Evolutionary conservation across 2,888 invertebrate genomes (phyloP).

Genomic region (Leptura quadrifasciata): DNA sequence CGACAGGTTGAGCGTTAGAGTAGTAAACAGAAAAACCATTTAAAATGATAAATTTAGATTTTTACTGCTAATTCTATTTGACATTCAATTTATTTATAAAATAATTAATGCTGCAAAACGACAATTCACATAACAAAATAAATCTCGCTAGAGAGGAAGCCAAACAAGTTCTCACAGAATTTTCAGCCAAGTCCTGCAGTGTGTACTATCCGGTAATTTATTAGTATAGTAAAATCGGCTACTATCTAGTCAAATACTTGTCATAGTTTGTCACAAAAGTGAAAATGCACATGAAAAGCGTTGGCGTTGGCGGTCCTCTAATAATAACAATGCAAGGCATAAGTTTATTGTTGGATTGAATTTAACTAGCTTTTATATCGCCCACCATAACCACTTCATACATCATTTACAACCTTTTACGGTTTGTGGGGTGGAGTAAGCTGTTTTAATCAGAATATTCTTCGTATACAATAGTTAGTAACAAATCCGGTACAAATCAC

Average conservation of each 20-base stretch:
- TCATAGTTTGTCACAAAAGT: constrained; percentile 40
- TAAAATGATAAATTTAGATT: constrained; percentile 11
- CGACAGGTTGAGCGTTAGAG: background rate
- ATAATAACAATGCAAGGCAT: constrained; percentile 28
- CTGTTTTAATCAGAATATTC: background rate
- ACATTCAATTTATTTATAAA: constrained; percentile 7
- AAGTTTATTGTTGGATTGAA: constrained; percentile 35
- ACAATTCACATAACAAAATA: constrained; percentile 3
- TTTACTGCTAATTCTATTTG: background rate
- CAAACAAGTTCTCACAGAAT: background rate
- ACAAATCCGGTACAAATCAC: background rate
- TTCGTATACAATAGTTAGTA: constrained; percentile 4
- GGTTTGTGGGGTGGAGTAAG: constrained; percentile 12
- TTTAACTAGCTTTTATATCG: constrained; percentile 40
- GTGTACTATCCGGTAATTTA: background rate
- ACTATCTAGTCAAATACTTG: constrained; percentile 31
- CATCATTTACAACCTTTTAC: constrained; percentile 35
- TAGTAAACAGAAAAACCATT: background rate
- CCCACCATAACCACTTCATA: constrained; percentile 36
- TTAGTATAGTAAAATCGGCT: background rate
- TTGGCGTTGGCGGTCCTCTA: constrained; percentile 28
- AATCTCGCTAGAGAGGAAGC: background rate
- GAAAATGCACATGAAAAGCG: constrained; percentile 28
- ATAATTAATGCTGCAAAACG: constrained; percentile 11
- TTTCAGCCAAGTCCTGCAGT: background rate